These are phyloP conservation scores for Dendrocincla fuliginosa DNA, from an alignment of 2,797 vertebrate species.

Conservation along the genomic window DNA sequence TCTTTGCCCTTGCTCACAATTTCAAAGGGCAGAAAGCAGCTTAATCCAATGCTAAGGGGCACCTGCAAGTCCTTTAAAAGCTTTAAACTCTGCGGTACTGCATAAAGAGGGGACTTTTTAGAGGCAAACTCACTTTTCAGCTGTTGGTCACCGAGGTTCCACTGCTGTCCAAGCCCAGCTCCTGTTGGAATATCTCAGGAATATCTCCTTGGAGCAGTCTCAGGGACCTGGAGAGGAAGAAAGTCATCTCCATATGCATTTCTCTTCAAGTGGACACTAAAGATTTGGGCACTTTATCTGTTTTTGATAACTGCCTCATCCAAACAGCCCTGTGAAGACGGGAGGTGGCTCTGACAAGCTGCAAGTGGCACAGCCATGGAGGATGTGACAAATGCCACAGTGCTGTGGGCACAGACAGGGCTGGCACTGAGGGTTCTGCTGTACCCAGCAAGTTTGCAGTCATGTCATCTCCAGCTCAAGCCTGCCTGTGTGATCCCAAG, in stretches of 20 bases:
- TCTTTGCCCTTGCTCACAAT: not conserved
- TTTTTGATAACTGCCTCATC: accelerated
- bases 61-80: not conserved
- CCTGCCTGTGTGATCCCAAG: not conserved
- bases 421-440: not conserved
- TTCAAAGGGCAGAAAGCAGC: not conserved
- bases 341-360: not conserved
- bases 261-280: not conserved
- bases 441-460: not conserved
- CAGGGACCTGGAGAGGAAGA: not conserved
- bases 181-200: not conserved
- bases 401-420: not conserved
- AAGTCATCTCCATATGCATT: accelerated
- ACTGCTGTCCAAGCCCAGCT: not conserved
- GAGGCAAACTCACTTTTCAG: not conserved
- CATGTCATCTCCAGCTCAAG: not conserved
- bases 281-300: not conserved
- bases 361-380: not conserved
- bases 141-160: not conserved
- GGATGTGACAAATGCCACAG: not conserved
- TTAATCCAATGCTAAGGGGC: not conserved
- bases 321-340: not conserved
- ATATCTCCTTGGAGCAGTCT: not conserved
- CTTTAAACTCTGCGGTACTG: not conserved
- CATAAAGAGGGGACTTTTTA: not conserved